Evolutionary conservation across 1,140 invertebrate species (phyloP), one percentile per base, ranked within the genome.

Genomic region (Semibalanus balanoides): DNA sequence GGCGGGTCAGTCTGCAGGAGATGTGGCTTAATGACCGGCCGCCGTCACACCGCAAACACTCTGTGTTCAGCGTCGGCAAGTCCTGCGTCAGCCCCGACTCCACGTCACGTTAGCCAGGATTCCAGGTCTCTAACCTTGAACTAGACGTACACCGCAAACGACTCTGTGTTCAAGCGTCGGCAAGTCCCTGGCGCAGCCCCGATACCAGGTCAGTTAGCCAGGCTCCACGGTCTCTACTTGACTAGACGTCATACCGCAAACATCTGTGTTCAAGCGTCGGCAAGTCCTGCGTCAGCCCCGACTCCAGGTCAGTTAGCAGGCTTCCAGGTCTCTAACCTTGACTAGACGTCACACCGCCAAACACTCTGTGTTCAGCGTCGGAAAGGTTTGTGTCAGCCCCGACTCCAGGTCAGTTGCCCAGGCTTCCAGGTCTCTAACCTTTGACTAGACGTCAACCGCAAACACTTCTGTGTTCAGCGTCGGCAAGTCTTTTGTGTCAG

Each of bases 1-100:
- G 94, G 51, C 90, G 93, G 80, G 88, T 95, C 74, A 90, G 94
- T 25, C 85, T 97, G 75, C 93, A 96, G 84, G 91, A 95, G 74
- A 95, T 95, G 93, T 90, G 90, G 89, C 84, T 92, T 75, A 89
- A 19, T 19, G 51, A 64, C 14, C 51, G 51, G 35, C 35, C 51
- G 51, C 14, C 51, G 11, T 27, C 11, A 28, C 28, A 70, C 28
- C 70, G 70, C 70, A 72, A 72, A 40, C 76, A 30, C 30, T 75
- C 76, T 25, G 76, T 78, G 30, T 79, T 76, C 74, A 76, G 77
- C 72, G 78, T 79, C 51, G 79, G 79, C 80, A 79, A 76, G 77
- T 82, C 27, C 76, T 81, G 76, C 80, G 80, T 74, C 78, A 81
- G 74, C 80, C 81, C 77, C 30, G 64, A 72, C 51, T 77, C 74